Evolutionary conservation across 53 echinoderm and acorn worm genomes (phyloP).

Genomic region (Crossaster papposus): DNA sequence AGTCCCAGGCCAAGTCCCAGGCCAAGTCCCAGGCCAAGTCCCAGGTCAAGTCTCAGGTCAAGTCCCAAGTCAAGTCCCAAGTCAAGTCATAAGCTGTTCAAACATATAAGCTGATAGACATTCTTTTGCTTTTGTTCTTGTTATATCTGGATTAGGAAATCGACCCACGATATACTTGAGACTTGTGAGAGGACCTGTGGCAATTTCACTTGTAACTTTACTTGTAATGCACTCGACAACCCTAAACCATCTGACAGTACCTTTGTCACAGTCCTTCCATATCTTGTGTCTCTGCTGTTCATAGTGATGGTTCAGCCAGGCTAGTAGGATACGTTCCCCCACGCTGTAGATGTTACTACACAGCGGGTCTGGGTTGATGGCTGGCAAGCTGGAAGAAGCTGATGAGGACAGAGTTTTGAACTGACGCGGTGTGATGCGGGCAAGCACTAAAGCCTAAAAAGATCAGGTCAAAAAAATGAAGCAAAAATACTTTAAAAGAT

Average conservation of each 20-base stretch:
- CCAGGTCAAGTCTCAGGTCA: no score
- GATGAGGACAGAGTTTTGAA: conserved; percentile 76
- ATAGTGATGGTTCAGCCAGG: conserved; percentile 98
- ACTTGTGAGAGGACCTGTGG: no score
- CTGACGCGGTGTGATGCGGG: conserved; percentile 88
- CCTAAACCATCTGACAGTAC: conserved; percentile 28
- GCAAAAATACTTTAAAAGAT: neutral
- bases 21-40: no score
- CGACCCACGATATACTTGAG: no score
- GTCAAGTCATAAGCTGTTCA: no score
- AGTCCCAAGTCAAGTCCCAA: no score
- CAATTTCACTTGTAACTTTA: no score
- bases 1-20: no score
- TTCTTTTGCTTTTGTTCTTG: no score
- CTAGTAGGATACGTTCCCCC: conserved; percentile 88
- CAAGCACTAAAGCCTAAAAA: conserved; percentile 78
- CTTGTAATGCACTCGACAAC: no score
- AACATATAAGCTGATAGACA: no score
- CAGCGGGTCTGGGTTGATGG: conserved; percentile 90
- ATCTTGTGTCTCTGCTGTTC: conserved; percentile 90
- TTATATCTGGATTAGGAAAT: no score
- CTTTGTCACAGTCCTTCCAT: conserved; percentile 90
- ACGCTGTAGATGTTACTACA: conserved; percentile 96
- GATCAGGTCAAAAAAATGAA: neutral
- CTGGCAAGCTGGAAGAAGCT: conserved; percentile 67